Conservation (phyloP, 2,113 vertebrate species). For the Plecotus auritus region DNA sequence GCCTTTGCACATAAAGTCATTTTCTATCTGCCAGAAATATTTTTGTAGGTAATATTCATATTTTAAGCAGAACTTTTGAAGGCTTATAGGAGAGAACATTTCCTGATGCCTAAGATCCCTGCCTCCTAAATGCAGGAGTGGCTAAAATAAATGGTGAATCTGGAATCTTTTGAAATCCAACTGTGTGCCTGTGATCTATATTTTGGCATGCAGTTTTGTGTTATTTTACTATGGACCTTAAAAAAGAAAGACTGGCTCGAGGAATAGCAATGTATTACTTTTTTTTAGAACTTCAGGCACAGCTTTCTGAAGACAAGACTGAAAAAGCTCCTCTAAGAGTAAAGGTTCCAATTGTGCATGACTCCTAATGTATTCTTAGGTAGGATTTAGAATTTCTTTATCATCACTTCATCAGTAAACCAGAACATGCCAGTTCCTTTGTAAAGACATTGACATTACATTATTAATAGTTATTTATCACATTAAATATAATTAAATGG, state of each 20-base stretch:
- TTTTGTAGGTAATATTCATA: not conserved
- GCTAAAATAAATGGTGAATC: not conserved
- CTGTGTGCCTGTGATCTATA: not conserved
- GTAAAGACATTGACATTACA: not conserved
- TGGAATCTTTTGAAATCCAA: not conserved
- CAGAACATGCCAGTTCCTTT: not conserved
- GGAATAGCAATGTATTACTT: not conserved
- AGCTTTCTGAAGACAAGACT: not conserved
- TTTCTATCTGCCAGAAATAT: not conserved
- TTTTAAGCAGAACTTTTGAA: not conserved
- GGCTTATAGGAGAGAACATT: not conserved
- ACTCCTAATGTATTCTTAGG: not conserved
- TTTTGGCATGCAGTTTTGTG: not conserved
- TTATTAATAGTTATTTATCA: not conserved
- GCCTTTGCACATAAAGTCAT: not conserved
- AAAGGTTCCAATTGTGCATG: not conserved
- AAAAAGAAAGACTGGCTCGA: not conserved
- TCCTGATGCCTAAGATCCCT: not conserved
- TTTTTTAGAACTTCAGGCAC: not conserved
- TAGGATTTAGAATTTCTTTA: not conserved
- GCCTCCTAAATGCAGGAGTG: not conserved
- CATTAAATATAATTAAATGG: constrained; percentile 1
- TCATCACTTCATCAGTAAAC: not conserved
- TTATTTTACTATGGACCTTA: not conserved
- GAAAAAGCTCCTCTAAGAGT: not conserved